phyloP scores from a whole-genome alignment of 2,113 vertebrate genomes.

The Pipa parva region DNA sequence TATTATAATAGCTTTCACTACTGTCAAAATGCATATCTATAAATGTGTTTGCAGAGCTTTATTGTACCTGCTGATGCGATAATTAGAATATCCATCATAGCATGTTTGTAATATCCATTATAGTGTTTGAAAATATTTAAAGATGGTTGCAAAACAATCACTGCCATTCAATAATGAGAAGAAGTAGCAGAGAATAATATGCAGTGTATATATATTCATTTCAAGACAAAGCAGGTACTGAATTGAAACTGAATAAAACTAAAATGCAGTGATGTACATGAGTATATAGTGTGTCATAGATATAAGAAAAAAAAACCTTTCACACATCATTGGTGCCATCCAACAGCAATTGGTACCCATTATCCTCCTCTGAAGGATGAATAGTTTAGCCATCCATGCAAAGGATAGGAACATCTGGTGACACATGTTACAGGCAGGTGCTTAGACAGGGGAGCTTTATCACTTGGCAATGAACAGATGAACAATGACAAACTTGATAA shows the following conservation, averaged over 20 bases:
- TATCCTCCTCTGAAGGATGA: conserved; percentile 21
- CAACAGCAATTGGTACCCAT: conserved; percentile 17
- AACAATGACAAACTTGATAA: conserved; percentile 38
- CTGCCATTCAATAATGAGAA: too few species aligned
- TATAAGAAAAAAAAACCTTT: neutral
- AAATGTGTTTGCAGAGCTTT: too few species aligned
- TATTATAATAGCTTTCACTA: too few species aligned
- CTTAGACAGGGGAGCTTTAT: conserved; percentile 23
- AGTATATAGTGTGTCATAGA: neutral
- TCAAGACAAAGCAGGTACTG: too few species aligned
- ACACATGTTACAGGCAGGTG: conserved; percentile 38
- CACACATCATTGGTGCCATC: conserved; percentile 5
- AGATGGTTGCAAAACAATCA: too few species aligned
- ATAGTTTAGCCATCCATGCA: conserved; percentile 29
- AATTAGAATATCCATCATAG: neutral
- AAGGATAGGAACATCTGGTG: conserved; percentile 33
- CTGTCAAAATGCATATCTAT: too few species aligned
- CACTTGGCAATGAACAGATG: conserved; percentile 30
- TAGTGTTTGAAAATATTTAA: too few species aligned
- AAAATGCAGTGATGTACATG: too few species aligned
- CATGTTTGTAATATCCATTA: neutral
- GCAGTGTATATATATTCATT: too few species aligned
- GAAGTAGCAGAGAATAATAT: too few species aligned
- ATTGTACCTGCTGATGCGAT: neutral
- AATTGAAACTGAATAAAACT: too few species aligned